Evolutionary conservation across 2,113 vertebrate genomes (phyloP).

Genomic region (Myrmecobius fasciatus): DNA sequence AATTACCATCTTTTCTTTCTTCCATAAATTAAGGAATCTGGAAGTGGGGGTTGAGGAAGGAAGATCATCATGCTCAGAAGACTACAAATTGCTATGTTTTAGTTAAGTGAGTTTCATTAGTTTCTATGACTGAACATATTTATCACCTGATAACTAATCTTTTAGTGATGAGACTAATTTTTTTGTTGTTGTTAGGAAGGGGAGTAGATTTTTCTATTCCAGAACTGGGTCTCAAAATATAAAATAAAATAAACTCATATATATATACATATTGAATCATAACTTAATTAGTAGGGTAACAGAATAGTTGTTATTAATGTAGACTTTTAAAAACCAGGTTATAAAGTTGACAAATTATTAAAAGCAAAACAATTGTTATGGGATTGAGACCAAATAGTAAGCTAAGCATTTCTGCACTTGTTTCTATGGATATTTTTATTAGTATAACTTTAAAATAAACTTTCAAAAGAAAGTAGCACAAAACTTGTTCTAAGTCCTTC

Average conservation of each 20-base stretch:
- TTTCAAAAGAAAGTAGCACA: not conserved
- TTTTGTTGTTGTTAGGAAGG: too few species aligned
- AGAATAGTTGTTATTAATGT: slow-evolving; percentile 30
- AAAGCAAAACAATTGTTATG: not conserved
- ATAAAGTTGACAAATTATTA: not conserved
- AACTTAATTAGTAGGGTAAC: slow-evolving; percentile 17
- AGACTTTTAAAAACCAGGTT: not conserved
- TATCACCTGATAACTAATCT: not conserved
- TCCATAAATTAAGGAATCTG: not conserved
- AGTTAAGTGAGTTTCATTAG: not conserved
- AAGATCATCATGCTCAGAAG: not conserved
- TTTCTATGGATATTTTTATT: not conserved
- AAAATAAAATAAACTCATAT: slow-evolving; percentile 73
- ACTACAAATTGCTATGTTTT: not conserved
- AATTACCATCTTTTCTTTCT: too few species aligned
- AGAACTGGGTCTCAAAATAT: slow-evolving; percentile 62
- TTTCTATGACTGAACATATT: not conserved
- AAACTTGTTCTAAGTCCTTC: not conserved
- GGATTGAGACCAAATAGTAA: not conserved
- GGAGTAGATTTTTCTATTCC: slow-evolving; percentile 38
- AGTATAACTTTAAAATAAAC: not conserved
- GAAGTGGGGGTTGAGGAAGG: not conserved
- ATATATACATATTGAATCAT: slow-evolving; percentile 32
- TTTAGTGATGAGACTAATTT: not conserved
- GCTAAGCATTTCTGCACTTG: not conserved